Conservation (phyloP, 2,113 vertebrate genomes). For the Corvus hawaiiensis region DNA sequence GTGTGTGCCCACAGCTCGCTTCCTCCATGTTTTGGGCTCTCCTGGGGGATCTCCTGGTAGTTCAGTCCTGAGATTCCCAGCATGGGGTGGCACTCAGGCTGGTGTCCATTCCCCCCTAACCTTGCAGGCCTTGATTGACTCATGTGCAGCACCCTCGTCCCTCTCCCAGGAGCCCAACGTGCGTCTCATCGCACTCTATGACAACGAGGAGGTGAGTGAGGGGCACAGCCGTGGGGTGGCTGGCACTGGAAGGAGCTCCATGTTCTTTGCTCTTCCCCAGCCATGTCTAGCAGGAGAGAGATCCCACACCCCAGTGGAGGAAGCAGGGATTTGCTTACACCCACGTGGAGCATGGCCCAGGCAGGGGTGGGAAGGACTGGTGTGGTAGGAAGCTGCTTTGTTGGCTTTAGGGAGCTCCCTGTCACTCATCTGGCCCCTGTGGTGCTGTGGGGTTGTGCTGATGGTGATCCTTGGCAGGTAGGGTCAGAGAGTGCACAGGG, state of each 20-base stretch:
- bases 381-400: background rate
- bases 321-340: background rate
- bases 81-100: background rate
- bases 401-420: background rate
- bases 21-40: background rate
- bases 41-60: background rate
- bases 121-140: slow-evolving; percentile 84
- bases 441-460: accelerated
- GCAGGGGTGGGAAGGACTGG: background rate
- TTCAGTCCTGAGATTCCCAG: background rate
- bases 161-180: slow-evolving; percentile 84
- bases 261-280: background rate
- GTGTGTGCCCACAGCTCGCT: background rate
- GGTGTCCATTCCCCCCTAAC: background rate
- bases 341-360: background rate
- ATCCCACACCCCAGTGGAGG: background rate
- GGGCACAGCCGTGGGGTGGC: accelerated
- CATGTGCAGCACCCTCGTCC: slow-evolving; percentile 73
- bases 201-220: slow-evolving; percentile 91
- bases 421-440: background rate
- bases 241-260: background rate
- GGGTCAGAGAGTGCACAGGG: slow-evolving; percentile 95
- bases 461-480: slow-evolving; percentile 73
- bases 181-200: slow-evolving; percentile 88
- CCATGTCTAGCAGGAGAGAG: background rate